These are phyloP conservation scores for Idris sp. DNA, from an alignment of 1,140 invertebrate genomes.

Conservation along the genomic window DNA sequence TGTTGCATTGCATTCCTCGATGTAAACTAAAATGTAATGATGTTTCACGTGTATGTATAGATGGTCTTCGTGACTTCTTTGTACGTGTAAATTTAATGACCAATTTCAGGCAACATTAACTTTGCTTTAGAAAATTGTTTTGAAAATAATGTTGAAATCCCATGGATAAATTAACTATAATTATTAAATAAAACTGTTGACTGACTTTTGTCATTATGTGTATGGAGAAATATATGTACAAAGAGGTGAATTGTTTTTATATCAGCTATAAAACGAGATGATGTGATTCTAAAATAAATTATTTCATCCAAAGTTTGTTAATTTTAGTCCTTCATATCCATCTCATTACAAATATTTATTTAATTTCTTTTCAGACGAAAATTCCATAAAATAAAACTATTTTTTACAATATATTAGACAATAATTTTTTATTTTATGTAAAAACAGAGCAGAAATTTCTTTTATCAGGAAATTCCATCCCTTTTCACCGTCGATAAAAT, in stretches of 20 bases:
- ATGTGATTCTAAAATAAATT: slow-evolving; percentile 47
- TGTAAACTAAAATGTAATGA: slow-evolving; percentile 39
- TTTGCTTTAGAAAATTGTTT: too few relatives aligned
- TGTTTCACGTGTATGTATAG: slow-evolving; percentile 31
- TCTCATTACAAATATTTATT: too few relatives aligned
- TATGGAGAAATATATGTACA: slow-evolving; percentile 26
- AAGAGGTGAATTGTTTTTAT: slow-evolving; percentile 34
- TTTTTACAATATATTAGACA: too few relatives aligned
- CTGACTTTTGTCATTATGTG: slow-evolving; percentile 7
- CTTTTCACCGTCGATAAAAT: too few relatives aligned
- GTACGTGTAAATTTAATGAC: slow-evolving; percentile 19
- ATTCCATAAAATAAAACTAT: too few relatives aligned
- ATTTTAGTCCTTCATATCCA: too few relatives aligned
- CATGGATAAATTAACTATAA: not conserved
- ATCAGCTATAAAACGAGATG: slow-evolving; percentile 32
- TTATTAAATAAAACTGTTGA: not conserved
- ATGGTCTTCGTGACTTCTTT: slow-evolving; percentile 15
- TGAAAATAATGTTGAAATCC: too few relatives aligned
- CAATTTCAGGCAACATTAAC: slow-evolving; percentile 10
- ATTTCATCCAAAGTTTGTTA: slow-evolving; percentile 47
- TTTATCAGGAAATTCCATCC: too few relatives aligned
- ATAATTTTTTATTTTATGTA: too few relatives aligned
- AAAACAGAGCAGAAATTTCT: too few relatives aligned
- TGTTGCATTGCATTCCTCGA: slow-evolving; percentile 30
- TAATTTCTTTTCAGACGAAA: too few relatives aligned